phyloP scores from a whole-genome alignment of 1,140 invertebrate species.

The Drosophila willistoni region DNA sequence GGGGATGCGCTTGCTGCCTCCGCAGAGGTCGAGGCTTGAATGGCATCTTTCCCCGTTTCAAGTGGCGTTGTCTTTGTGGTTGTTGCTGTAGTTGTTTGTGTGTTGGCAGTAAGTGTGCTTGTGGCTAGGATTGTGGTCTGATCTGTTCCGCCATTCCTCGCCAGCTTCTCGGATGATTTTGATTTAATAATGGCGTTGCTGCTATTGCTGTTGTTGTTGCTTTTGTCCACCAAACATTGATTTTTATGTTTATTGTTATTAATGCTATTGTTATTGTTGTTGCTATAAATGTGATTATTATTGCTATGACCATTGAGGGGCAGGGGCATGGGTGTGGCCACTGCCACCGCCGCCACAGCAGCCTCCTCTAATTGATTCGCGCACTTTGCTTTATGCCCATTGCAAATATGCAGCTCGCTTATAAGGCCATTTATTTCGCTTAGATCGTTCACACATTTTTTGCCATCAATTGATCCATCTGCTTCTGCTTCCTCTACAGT shows the following conservation, averaged over 20 bases:
- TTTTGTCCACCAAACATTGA: constrained; percentile 36
- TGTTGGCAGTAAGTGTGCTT: constrained; percentile 69
- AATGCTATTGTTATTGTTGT: constrained; percentile 37
- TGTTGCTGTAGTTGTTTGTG: constrained; percentile 53
- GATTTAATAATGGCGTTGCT: constrained; percentile 1
- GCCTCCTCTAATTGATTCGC: constrained; percentile 22
- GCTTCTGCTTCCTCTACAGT: constrained; percentile 1
- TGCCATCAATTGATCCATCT: not conserved
- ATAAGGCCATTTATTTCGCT: constrained; percentile 43
- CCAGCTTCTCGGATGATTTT: constrained; percentile 16
- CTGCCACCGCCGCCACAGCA: constrained; percentile 1
- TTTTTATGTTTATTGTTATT: constrained; percentile 30
- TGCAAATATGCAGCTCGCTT: constrained; percentile 59
- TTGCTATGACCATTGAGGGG: constrained; percentile 63
- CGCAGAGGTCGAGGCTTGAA: constrained; percentile 42
- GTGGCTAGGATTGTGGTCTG: constrained; percentile 36
- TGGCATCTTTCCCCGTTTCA: constrained; percentile 34
- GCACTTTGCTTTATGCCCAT: constrained; percentile 37
- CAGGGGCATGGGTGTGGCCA: constrained; percentile 1
- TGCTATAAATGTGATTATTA: constrained; percentile 64
- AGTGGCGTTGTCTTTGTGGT: constrained; percentile 49
- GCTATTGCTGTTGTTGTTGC: constrained; percentile 29
- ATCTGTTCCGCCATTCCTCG: constrained; percentile 37
- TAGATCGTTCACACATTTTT: not conserved
- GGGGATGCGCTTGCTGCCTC: constrained; percentile 28